Conservation (phyloP, 2,888 invertebrate genomes). For the Agrilus biguttatus region DNA sequence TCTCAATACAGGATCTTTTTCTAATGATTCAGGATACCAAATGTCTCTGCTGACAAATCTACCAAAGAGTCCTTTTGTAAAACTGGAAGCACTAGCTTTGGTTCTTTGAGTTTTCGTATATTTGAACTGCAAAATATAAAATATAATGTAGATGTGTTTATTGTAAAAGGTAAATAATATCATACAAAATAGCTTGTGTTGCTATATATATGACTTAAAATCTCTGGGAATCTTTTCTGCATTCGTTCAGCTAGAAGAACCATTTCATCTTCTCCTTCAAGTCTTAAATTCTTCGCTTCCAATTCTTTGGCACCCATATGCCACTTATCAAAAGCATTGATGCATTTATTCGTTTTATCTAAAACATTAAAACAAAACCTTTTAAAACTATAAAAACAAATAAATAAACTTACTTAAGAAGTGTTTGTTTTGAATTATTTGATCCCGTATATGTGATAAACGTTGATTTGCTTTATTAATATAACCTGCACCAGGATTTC, state of each 20-base stretch:
- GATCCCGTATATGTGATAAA: no score
- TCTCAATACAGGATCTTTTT: slow-evolving; percentile 16
- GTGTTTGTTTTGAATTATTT: no score
- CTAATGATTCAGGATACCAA: slow-evolving; percentile 40
- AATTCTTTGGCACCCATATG: slow-evolving; percentile 33
- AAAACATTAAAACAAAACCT: no score
- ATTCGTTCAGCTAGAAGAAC: slow-evolving; percentile 56
- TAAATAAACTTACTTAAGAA: no score
- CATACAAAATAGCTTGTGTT: slow-evolving; percentile 37
- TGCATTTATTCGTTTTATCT: no score
- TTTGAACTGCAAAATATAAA: slow-evolving; percentile 39
- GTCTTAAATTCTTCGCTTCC: slow-evolving; percentile 45
- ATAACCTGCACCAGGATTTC: slow-evolving; percentile 37
- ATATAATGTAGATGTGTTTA: neutral
- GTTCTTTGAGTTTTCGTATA: slow-evolving; percentile 58
- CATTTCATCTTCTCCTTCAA: slow-evolving; percentile 68
- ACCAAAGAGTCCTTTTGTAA: slow-evolving; percentile 55
- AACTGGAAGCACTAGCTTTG: slow-evolving; percentile 50
- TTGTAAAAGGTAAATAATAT: neutral
- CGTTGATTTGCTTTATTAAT: no score
- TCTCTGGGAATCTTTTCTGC: slow-evolving; percentile 51
- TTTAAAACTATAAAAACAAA: no score
- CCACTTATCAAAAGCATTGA: slow-evolving; percentile 41
- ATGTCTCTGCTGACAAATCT: slow-evolving; percentile 38
- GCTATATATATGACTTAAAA: slow-evolving; percentile 46